Base-by-base conservation (phyloP, 1,140 invertebrate species). In the Bombus balteatus region DNA sequence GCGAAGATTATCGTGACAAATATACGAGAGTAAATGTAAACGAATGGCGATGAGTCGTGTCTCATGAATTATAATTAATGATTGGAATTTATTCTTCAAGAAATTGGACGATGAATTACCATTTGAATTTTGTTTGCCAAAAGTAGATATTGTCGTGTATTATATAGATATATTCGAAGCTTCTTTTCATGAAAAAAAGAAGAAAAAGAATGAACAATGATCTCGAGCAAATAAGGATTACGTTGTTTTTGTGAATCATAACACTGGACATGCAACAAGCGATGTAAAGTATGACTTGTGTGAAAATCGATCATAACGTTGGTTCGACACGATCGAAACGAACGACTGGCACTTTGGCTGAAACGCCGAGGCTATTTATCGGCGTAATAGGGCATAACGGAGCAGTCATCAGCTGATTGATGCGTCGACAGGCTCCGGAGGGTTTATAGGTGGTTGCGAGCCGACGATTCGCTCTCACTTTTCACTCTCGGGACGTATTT, bases 321-420 rank as follows among this genome's bases (percentile, higher is more conserved):
- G 72, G 73, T 72, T 77, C 73, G 62, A 71, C 70, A 37, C 32
- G 81, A 86, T 81, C 71, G 78, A 65, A 71, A 87, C 85, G 78
- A 76, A 73, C 66, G 82, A 47, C 53, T 39, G 76, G 65, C 83
- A 79, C 86, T 87, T 79, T 59, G 74, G 57, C 57, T 79, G 77
- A 81, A 89, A 83, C 76, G 82, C 72, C 43, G 13, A 57, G 74
- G 83, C 88, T 91, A 91, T 91, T 91, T 91, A 88, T 88, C 79
- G 80, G 81, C 80, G 79, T 91, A 91, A 91, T 89, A 88, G 89
- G 81, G 86, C 86, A 85, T 91, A 91, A 89, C 89, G 72, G 76
- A 88, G 84, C 81, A 91, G 91, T 91, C 91, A 91, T 91, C 89
- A 82, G 85, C 88, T 88, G 91, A 91, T 91, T 89, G 89, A 91